Base-by-base conservation (phyloP, 2,113 vertebrate genomes). In the Synodontis membranacea region DNA sequence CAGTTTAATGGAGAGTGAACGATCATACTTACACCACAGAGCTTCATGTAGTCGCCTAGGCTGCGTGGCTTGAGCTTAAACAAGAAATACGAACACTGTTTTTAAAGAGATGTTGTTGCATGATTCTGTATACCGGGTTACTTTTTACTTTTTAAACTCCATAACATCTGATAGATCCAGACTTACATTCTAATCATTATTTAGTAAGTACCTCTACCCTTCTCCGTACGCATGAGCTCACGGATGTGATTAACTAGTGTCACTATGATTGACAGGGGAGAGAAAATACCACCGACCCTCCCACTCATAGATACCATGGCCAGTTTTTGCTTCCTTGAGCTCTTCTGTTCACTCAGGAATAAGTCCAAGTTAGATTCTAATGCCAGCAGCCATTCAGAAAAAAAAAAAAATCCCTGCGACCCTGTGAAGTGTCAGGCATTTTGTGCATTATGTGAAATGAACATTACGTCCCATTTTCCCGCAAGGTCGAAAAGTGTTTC, bases 381-480 rank as follows among this genome's bases (percentile, higher is more conserved):
- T n/a, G 39, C 21, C 4, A 28, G 56, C 34, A n/a, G 23, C 4
- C 11, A 2, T 70, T 34, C 8, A 5, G 5, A 44, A 44, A 9
- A 39, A 50, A 74, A 74, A 42, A 60, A 44, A 15, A n/a, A n/a
- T n/a, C n/a, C 15, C 19, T 14, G 12, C 50, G 68, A 37, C 34
- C 23, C n/a, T n/a, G 8, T 76, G 25, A 42, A 37, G 37, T 52
- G 17, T 60, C n/a, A 46, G 37, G 34, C 17, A 62, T 74, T 62
- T 74, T 82, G 17, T n/a, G n/a, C n/a, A n/a, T n/a, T n/a, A n/a
- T n/a, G n/a, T 34, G 46, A 74, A 81, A 86, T 39, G 42, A 80
- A 81, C 54, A 50, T 66, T 28, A 58, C 3, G 10, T 86, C 48
- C 60, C 4, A 44, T 54, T 44, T 86, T 72, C n/a, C 58, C 3